phyloP scores from a whole-genome alignment of 2,113 vertebrate genomes.

The Bucco capensis region DNA sequence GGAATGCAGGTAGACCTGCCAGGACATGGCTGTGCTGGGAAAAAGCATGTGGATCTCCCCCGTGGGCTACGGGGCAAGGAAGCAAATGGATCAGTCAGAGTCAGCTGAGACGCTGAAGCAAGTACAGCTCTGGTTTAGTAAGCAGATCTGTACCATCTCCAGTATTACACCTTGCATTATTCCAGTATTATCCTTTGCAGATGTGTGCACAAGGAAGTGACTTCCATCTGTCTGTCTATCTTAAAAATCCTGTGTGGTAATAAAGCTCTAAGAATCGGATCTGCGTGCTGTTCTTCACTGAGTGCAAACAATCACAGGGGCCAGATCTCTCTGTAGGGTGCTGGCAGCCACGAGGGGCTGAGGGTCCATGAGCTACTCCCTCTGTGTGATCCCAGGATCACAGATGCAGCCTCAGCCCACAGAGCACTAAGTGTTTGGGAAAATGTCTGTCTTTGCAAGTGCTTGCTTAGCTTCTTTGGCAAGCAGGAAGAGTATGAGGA shows the following conservation, averaged over 20 bases:
- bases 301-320: neutral
- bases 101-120: neutral
- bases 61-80: neutral
- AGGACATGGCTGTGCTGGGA: neutral
- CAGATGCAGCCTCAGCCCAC: neutral
- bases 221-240: neutral
- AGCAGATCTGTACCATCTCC: neutral
- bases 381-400: neutral
- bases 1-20: fast-evolving
- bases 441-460: neutral
- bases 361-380: neutral
- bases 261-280: neutral
- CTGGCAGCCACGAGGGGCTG: neutral
- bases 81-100: neutral
- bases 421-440: neutral
- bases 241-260: neutral
- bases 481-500: neutral
- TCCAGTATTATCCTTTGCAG: neutral
- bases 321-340: neutral
- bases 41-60: fast-evolving
- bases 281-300: neutral
- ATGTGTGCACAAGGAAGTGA: neutral
- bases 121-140: neutral
- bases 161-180: neutral
- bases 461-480: neutral